These are phyloP conservation scores for Hemibates koningsi DNA, from an alignment of 2,113 vertebrate genomes.

Conservation along the genomic window DNA sequence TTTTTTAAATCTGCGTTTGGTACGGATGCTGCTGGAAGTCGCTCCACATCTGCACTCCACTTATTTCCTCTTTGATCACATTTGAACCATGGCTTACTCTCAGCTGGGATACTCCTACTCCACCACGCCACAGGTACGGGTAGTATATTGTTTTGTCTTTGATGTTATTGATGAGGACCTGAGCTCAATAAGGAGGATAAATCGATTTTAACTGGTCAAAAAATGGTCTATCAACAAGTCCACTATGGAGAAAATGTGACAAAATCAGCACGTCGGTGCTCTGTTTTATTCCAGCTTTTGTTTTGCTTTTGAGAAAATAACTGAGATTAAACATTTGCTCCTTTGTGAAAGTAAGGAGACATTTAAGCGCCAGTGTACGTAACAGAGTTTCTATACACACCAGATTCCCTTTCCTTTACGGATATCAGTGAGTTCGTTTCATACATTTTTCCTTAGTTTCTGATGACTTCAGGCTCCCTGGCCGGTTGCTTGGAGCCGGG, in stretches of 20 bases:
- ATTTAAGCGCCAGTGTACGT: neutral
- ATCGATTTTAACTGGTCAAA: neutral
- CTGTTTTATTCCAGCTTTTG: neutral
- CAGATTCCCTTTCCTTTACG: neutral
- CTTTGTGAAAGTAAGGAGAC: neutral
- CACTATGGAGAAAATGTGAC: neutral
- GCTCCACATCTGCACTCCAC: constrained; percentile 2
- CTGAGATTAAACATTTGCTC: neutral
- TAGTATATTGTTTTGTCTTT: neutral
- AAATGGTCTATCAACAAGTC: neutral
- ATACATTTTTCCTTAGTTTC: constrained; percentile 70
- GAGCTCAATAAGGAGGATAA: neutral
- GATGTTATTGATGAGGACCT: neutral
- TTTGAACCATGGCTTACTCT: constrained; percentile 90
- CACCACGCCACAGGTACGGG: constrained; percentile 87
- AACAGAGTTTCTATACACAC: neutral
- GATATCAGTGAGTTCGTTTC: neutral
- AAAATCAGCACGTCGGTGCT: neutral
- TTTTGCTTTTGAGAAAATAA: neutral
- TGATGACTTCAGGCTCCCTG: constrained; percentile 86
- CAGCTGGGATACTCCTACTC: constrained; percentile 95
- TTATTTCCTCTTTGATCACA: constrained; percentile 8
- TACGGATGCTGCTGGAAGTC: constrained; percentile 44
- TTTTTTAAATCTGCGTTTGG: neutral
- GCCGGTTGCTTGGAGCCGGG: constrained; percentile 84